A percentile compares a stretch with the other conserved stretches of the same genome.
phyloP scores from a whole-genome alignment of 1,140 invertebrate genomes.

The Drosophila mojavensis region DNA sequence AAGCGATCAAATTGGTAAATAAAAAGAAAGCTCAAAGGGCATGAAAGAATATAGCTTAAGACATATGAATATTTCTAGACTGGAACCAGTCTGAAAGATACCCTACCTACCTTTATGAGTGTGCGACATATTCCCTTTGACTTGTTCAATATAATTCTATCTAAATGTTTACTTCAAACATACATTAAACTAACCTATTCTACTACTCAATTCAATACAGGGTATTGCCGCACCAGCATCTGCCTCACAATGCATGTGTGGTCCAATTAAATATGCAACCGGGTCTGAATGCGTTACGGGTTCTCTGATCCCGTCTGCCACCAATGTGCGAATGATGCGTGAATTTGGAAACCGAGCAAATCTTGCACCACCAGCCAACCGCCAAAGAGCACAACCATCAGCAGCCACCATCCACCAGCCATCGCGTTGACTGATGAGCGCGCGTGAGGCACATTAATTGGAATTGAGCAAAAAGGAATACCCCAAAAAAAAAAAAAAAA shows the following conservation, averaged over 20 bases:
- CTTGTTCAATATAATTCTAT: too few relatives aligned
- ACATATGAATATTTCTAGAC: too few relatives aligned
- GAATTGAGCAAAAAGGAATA: conserved; percentile 48
- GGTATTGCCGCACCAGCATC: conserved; percentile 25
- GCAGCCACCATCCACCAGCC: conserved; percentile 5
- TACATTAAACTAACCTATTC: too few relatives aligned
- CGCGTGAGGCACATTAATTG: conserved; percentile 72
- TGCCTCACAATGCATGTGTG: conserved; percentile 60
- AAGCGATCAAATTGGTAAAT: too few relatives aligned
- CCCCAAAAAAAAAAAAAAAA: conserved; percentile 13
- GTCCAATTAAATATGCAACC: conserved; percentile 82
- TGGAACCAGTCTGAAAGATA: neutral
- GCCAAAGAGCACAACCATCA: conserved; percentile 28
- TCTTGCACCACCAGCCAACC: conserved; percentile 37
- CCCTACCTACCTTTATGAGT: neutral
- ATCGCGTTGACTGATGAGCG: conserved; percentile 75
- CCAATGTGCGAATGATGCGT: conserved; percentile 84
- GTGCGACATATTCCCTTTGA: too few relatives aligned
- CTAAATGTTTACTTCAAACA: too few relatives aligned
- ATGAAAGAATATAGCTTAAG: too few relatives aligned
- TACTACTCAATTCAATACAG: neutral
- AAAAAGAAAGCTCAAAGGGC: too few relatives aligned
- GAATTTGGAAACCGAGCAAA: conserved; percentile 69
- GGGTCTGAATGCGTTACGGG: conserved; percentile 35
- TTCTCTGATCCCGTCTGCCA: conserved; percentile 55